Base-by-base conservation (phyloP, 64 coral and sea anemone species). In the Stichodactyla helianthus region DNA sequence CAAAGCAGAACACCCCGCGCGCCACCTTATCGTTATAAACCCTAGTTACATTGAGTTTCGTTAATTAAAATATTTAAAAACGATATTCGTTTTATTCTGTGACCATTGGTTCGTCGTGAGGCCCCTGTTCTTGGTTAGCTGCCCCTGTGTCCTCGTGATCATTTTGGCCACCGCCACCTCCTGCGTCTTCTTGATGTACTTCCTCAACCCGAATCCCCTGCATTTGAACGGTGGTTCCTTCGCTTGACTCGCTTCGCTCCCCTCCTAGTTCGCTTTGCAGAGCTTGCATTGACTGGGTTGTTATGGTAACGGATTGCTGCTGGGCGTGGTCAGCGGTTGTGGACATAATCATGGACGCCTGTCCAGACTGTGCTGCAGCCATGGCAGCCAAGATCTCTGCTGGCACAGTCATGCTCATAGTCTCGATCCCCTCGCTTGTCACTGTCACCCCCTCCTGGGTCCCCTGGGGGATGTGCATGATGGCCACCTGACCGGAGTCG, bases 311-410 rank as follows among this genome's bases (percentile, higher is more conserved):
- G 1, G 84, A 71, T 55, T 77, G 85, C 20, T 85, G 84, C 52
- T 87, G 84, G 6, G 74, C 77, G 25, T 92, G 90, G 14, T 89
- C 90, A 54, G 83, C 91, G 10, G 94, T 83, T 44, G 92, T 86
- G 35, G 86, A 82, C 78, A 92, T 22, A 6, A 92, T 59, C 53
- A 85, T 90, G 89, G 44, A 59, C 63, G 51, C 89, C 59, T 91
- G 89, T 77, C 71, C 84, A 16, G 94, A 93, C 77, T 92, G 90
- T 51, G 91, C 94, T 50, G 91, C 94, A 6, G 94, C 94, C 94
- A 96, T 96, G 14, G 94, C 94, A 16, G 94, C 94, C 52, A 96
- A 77, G 78, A 93, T 96, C 82, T 96, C 94, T 7, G 94, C 94
- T 78, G 94, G 81, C 13, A 96, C 94, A 1, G 94, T 93, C 22